These are phyloP conservation scores for Pseudolycoriella hygida DNA, from an alignment of 2,888 invertebrate genomes.

Conservation along the genomic window DNA sequence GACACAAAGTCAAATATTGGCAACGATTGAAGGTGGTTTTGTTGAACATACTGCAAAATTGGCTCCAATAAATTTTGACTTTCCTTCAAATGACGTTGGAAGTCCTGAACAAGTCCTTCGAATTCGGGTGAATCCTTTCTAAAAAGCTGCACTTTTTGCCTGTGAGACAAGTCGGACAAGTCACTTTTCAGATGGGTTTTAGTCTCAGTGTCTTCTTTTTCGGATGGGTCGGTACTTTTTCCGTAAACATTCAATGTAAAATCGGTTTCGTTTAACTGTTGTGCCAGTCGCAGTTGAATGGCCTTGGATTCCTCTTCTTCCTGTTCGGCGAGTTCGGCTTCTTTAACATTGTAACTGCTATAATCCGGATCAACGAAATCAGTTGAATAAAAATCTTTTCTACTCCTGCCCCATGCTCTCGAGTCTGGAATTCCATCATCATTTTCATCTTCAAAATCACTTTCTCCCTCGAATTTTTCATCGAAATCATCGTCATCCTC, in stretches of 20 bases:
- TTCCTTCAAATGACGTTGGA: constrained; percentile 49
- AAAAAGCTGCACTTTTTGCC: constrained; percentile 58
- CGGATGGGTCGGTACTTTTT: constrained; percentile 19
- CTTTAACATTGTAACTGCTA: constrained; percentile 39
- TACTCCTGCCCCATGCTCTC: constrained; percentile 78
- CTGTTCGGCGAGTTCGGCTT: constrained; percentile 54
- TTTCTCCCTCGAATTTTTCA: constrained; percentile 34
- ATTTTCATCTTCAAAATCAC: constrained; percentile 59
- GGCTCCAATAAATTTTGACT: constrained; percentile 49
- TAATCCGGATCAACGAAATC: constrained; percentile 83
- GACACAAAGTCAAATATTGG: constrained; percentile 51
- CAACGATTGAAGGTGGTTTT: constrained; percentile 34
- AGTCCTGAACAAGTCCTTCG: constrained; percentile 57
- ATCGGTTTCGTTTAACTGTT: constrained; percentile 63
- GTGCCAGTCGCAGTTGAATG: constrained; percentile 57
- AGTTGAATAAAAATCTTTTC: constrained; percentile 62
- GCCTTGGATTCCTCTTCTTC: constrained; percentile 73
- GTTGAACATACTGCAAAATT: constrained; percentile 41
- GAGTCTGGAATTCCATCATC: constrained; percentile 57
- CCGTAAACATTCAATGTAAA: constrained; percentile 37
- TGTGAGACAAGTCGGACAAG: constrained; percentile 51
- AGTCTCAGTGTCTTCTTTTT: constrained; percentile 21
- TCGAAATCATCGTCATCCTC: constrained; percentile 31
- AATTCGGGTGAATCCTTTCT: constrained; percentile 82
- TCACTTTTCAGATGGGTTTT: constrained; percentile 53